These are phyloP conservation scores for Scalopus aquaticus DNA, from an alignment of 2,113 vertebrate genomes.

Conservation along the genomic window DNA sequence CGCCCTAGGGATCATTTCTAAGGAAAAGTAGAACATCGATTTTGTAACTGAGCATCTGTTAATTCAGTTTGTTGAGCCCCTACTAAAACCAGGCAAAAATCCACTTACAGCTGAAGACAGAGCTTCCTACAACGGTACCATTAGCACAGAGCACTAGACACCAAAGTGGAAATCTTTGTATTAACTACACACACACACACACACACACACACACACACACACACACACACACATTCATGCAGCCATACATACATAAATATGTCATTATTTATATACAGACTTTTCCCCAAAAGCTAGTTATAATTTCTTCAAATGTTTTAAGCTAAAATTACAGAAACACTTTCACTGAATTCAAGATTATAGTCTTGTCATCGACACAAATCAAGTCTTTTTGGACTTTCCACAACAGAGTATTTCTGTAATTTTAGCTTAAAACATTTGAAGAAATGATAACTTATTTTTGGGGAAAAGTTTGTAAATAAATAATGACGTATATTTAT, in stretches of 20 bases:
- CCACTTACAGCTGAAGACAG: background rate
- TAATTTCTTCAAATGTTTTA: background rate
- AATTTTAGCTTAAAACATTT: background rate
- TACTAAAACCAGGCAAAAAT: background rate
- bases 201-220: background rate
- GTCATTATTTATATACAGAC: background rate
- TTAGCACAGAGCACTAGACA: background rate
- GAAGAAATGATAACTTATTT: background rate
- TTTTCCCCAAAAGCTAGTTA: background rate
- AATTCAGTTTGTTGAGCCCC: background rate
- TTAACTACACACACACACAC: background rate
- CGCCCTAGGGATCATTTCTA: no score
- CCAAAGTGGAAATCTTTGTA: background rate
- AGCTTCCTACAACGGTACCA: background rate
- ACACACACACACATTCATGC: background rate
- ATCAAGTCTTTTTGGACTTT: no score
- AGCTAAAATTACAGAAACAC: background rate
- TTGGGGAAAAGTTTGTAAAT: background rate
- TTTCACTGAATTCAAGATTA: no score
- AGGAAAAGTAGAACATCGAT: no score
- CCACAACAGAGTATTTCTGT: no score
- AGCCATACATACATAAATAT: rapidly evolving
- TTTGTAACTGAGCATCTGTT: no score
- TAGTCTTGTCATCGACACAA: no score
- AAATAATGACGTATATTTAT: background rate